These are phyloP conservation scores for Moxostoma hubbsi DNA, from an alignment of 2,797 vertebrate species.

Conservation along the genomic window DNA sequence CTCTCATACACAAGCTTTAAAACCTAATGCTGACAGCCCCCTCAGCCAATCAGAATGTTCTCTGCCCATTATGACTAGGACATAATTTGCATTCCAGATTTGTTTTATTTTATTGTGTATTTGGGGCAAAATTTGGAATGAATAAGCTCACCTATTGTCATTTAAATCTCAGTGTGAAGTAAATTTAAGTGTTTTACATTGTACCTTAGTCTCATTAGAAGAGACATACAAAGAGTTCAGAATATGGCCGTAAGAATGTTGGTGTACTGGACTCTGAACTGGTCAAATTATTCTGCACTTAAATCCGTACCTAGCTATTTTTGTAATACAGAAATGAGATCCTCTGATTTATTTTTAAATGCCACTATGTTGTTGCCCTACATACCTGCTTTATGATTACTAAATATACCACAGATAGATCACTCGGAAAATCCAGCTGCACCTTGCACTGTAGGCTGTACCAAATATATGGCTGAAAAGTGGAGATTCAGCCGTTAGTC, in stretches of 20 bases:
- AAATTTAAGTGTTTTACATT: not conserved
- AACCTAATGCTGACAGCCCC: slow-evolving; percentile 46
- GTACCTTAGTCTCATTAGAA: not conserved
- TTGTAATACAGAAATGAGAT: too few species aligned
- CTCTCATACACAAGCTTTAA: slow-evolving; percentile 39
- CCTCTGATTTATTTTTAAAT: too few species aligned
- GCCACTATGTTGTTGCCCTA: too few species aligned
- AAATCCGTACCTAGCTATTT: too few species aligned
- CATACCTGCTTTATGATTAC: too few species aligned
- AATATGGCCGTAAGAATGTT: not conserved
- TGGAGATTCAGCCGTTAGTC: not conserved
- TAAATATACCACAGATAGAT: too few species aligned
- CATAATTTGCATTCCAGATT: too few species aligned
- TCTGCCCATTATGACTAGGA: not conserved
- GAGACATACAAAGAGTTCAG: not conserved
- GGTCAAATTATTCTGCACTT: not conserved
- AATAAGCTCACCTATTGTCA: not conserved
- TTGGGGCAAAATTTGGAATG: slow-evolving; percentile 26
- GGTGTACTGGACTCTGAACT: not conserved
- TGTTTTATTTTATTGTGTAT: not conserved
- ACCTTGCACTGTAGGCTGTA: too few species aligned
- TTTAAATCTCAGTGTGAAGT: slow-evolving; percentile 2
- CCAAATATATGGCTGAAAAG: too few species aligned
- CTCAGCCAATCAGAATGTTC: slow-evolving; percentile 51
- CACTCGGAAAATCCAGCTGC: too few species aligned